phyloP scores from a whole-genome alignment of 2,113 vertebrate species.

The Dendrocopos noguchii region DNA sequence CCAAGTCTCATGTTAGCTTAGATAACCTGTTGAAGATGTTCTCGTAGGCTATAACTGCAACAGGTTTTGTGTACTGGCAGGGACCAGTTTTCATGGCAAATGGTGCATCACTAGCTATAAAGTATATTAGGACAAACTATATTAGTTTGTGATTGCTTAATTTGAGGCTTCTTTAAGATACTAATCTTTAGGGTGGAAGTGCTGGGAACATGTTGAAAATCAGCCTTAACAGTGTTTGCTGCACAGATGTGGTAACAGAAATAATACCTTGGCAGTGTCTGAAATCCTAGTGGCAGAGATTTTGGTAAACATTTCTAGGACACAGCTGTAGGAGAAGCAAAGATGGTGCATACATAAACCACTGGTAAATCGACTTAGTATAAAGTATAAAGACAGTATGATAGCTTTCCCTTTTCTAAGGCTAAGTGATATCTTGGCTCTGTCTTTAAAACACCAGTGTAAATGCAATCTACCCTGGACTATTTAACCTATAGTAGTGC shows the following conservation, averaged over 20 bases:
- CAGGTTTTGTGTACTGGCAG: not conserved
- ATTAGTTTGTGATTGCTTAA: not conserved
- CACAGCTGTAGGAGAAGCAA: not conserved
- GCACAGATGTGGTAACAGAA: not conserved
- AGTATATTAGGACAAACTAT: not conserved
- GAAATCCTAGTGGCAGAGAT: not conserved
- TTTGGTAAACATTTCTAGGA: not conserved
- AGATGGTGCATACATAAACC: not conserved
- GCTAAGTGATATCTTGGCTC: not conserved
- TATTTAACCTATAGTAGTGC: not conserved
- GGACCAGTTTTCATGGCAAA: not conserved
- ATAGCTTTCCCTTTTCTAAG: not conserved
- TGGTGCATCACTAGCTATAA: not conserved
- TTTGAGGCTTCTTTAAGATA: not conserved
- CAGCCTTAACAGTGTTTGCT: not conserved
- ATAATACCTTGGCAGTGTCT: not conserved
- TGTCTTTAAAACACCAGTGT: not conserved
- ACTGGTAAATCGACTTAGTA: not conserved
- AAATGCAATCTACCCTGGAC: not conserved
- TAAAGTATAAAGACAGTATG: not conserved
- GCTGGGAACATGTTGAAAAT: not conserved
- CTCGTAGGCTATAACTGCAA: not conserved
- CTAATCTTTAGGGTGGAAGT: not conserved
- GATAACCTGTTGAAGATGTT: not conserved
- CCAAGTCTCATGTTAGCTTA: not conserved